These are phyloP conservation scores for Axinella damicornis DNA, from an alignment of 37 sponge, comb jelly and placozoan species.

Conservation along the genomic window DNA sequence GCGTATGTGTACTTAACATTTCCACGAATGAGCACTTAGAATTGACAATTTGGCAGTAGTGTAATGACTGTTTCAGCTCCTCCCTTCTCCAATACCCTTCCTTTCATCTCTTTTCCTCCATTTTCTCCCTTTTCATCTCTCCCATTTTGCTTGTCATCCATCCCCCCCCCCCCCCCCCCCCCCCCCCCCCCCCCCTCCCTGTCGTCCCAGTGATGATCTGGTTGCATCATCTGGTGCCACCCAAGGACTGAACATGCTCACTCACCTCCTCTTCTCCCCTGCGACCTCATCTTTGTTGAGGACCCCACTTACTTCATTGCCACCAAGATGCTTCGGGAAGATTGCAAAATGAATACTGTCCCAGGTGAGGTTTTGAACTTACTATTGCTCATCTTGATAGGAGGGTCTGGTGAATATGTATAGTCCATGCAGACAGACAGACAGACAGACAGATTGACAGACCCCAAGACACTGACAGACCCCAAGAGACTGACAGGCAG, in stretches of 20 bases:
- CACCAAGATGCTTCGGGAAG: conserved; percentile 36
- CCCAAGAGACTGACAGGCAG: no score
- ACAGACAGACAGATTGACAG: no score
- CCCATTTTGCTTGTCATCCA: no score
- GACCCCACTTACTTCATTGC: conserved; percentile 80
- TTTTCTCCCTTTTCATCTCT: no score
- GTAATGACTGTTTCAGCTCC: no score
- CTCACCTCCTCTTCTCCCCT: conserved; percentile 52
- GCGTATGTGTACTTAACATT: no score
- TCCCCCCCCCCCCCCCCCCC: background rate
- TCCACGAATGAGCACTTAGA: no score
- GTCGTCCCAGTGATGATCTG: conserved; percentile 53
- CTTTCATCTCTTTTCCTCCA: background rate
- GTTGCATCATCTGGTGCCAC: conserved; percentile 79
- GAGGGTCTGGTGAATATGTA: no score
- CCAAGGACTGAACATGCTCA: conserved; percentile 56
- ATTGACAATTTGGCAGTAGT: no score
- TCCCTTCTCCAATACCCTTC: no score
- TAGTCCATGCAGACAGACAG: no score
- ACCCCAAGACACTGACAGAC: no score
- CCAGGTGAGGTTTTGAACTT: background rate
- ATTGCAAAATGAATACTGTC: conserved; percentile 10
- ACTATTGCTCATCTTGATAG: conserved; percentile 11
- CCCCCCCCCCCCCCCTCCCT: background rate
- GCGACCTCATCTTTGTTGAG: conserved; percentile 81